These are phyloP conservation scores for Rugalucina vietnamica DNA, from an alignment of 2,888 invertebrate species.

Conservation along the genomic window DNA sequence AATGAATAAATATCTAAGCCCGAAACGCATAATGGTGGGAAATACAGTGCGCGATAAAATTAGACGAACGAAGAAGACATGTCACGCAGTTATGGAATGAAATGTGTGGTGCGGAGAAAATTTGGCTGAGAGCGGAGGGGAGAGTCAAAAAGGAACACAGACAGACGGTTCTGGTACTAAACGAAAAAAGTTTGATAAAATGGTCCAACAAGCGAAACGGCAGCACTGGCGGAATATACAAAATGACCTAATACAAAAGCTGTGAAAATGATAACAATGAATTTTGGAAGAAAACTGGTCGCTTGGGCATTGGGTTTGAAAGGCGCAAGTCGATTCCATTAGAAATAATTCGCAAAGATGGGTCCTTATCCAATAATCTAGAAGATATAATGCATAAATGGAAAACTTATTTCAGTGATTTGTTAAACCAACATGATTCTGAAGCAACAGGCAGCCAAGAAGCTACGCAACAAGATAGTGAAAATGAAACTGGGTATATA, in stretches of 20 bases:
- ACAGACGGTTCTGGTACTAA: background rate
- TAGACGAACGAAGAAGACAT: background rate
- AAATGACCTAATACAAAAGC: background rate
- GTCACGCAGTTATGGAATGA: background rate
- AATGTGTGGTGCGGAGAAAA: background rate
- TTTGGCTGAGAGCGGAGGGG: background rate
- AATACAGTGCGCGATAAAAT: background rate
- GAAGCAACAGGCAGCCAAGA: background rate
- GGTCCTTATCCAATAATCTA: background rate
- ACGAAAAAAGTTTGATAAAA: background rate
- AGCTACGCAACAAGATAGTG: background rate
- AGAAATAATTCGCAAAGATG: background rate
- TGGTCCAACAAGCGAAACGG: background rate
- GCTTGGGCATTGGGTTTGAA: slow-evolving; percentile 1
- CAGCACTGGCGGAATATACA: background rate
- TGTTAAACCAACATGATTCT: background rate
- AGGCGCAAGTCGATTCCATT: background rate
- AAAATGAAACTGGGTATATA: background rate
- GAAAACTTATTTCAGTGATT: background rate
- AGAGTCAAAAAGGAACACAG: background rate
- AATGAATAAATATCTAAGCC: background rate
- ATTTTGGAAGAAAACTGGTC: background rate
- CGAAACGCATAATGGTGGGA: background rate
- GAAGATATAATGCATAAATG: background rate
- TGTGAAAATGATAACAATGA: background rate